Base-by-base conservation (phyloP, 2,113 vertebrate genomes). In the Gracilinanus agilis region DNA sequence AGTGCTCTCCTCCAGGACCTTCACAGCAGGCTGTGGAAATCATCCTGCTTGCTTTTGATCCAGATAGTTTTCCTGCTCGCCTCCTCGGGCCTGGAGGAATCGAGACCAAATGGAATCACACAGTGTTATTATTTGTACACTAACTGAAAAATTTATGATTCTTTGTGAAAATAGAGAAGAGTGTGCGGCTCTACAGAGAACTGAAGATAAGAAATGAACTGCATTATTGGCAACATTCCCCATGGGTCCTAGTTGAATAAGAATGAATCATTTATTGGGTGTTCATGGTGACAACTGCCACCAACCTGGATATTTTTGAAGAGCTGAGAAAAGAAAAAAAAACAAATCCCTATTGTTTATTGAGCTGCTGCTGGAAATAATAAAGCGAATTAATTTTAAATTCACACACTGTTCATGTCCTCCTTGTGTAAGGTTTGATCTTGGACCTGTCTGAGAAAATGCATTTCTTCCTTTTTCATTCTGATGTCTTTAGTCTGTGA, bases 161-260 rank as follows among this genome's bases (percentile, higher is more conserved):
- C 44, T 98, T 97, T 90, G 92, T 97, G 94, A 98, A 97, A 97
- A 97, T 91, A 93, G 95, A 96, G 96, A 98, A 61, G 89, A 97
- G 95, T 95, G 95, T 75, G 89, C 96, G 97, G 95, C 94, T 96
- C 93, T 98, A 95, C 97, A 98, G 98, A 98, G 96, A 97, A 97
- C 10, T 27, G 92, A 96, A 98, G 97, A 97, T 97, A 98, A 97
- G 95, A 97, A 97, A 91, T 96, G 97, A 97, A 96, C 95, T 92
- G 91, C 96, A 92, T 95, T 97, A 97, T 94, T 98, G 97, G 96
- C 90, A 96, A 83, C 44, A 53, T 97, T 92, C 97, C 98, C 97
- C 96, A 93, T 0, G 91, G 96, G 94, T 96, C 96, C 88, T 67
- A 55, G 94, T 96, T 95, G 95, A 96, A 55, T 3, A 3, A 95